phyloP scores from a whole-genome alignment of 2,113 vertebrate species.

The Eira barbara region DNA sequence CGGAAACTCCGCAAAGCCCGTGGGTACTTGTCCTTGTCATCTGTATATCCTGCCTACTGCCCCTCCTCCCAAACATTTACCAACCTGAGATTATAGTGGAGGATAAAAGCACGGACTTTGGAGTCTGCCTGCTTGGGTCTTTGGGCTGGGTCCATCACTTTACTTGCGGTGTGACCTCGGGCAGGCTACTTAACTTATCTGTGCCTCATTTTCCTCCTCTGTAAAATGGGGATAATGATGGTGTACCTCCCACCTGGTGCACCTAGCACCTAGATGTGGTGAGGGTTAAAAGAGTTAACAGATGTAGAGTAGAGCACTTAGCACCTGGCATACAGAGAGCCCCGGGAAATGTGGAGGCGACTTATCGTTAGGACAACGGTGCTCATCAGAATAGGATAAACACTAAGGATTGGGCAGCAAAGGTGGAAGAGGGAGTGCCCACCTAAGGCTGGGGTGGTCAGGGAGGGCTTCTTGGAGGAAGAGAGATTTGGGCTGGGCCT shows the following conservation, averaged over 20 bases:
- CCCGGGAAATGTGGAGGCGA: not conserved
- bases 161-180: not conserved
- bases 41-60: too few relatives aligned
- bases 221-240: not conserved
- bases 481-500: not conserved
- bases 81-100: not conserved
- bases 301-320: not conserved
- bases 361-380: too few relatives aligned
- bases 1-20: not conserved
- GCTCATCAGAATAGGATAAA: not conserved
- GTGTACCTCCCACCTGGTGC: too few relatives aligned
- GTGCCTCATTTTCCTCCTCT: not conserved
- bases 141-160: not conserved
- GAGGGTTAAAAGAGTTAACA: not conserved
- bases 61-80: accelerated
- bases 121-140: not conserved
- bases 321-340: not conserved
- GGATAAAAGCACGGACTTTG: not conserved
- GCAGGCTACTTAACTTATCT: not conserved
- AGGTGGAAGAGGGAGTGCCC: not conserved
- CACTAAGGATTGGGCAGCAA: not conserved
- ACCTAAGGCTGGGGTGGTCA: not conserved
- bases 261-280: not conserved
- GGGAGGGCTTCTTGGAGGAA: not conserved
- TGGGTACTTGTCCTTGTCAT: not conserved